Base-by-base conservation (phyloP, 2,113 vertebrate genomes). In the Pundamilia nyererei region DNA sequence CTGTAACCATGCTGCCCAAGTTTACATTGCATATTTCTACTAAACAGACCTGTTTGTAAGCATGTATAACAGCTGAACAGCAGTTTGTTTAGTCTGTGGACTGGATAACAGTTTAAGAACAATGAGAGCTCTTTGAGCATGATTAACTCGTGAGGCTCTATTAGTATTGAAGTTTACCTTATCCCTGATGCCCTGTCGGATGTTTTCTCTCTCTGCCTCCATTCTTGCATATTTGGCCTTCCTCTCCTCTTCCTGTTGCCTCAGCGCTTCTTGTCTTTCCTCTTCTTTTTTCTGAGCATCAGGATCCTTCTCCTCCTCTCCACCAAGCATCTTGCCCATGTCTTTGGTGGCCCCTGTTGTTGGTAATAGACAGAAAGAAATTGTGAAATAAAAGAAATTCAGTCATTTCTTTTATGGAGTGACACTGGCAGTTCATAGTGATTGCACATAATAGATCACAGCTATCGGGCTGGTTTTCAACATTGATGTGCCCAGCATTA, bases 211-310 rank as follows among this genome's bases (percentile, higher is more conserved):
- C 94, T 98, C 98, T 1, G 97, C 97, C 86, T 99, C 98, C 97
- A 98, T 98, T 92, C 95, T 97, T 89, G 97, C 97, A 26, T 98
- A 98, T 93, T 98, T 99, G 83, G 97, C 97, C 95, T 98, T 98
- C 88, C 98, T 97, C 89, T 99, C 98, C 81, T 98, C 98, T 87
- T 99, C 98, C 62, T 97, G 96, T 89, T 99, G 98, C 80, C 98
- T 94, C 82, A 99, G 96, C 0, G 98, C 98, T 91, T 99, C 98
- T 95, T 98, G 97, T 4, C 97, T 92, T 82, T 99, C 98, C 54
- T 99, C 98, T 86, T 98, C 97, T 83, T 98, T 99, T 91, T 98
- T 99, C 90, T 96, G 96, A 0, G 98, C 98, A 49, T 98, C 98
- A 0, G 98, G 98, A 87, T 95, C 95, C 79, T 95, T 95, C 92